Percentiles rank a stretch among this genome's conserved stretches.
Evolutionary conservation across 2,888 invertebrate species (phyloP).

Genomic region (Ptilodon capucinus): DNA sequence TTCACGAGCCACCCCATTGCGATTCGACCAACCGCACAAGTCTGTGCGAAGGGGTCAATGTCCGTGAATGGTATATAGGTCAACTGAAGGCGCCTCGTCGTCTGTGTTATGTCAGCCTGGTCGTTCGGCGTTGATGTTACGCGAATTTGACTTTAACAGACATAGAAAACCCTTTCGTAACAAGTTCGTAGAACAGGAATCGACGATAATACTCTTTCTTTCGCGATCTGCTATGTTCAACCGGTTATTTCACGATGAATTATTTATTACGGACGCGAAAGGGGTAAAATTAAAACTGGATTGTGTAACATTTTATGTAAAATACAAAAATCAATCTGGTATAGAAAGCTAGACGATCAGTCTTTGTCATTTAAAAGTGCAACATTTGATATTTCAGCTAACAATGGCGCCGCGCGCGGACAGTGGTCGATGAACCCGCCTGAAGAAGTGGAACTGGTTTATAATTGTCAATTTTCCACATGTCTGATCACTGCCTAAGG

Average conservation of each 20-base stretch:
- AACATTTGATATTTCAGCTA: conserved; percentile 44
- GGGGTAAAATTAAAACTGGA: conserved; percentile 53
- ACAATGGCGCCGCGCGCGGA: conserved; percentile 29
- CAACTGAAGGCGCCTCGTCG: conserved; percentile 74
- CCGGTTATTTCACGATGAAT: conserved; percentile 60
- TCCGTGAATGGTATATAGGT: conserved; percentile 74
- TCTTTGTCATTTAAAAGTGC: conserved; percentile 41
- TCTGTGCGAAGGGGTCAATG: conserved; percentile 68
- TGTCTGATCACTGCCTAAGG: conserved; percentile 48
- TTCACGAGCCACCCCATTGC: conserved; percentile 49
- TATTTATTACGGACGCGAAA: conserved; percentile 47
- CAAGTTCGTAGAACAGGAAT: conserved; percentile 51
- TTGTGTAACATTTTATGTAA: conserved; percentile 45
- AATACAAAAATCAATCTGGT: conserved; percentile 38
- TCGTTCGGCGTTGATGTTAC: conserved; percentile 37
- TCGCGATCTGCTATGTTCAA: conserved; percentile 37
- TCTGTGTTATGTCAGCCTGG: conserved; percentile 70
- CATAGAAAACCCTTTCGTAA: conserved; percentile 48
- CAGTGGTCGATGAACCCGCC: conserved; percentile 38
- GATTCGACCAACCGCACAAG: conserved; percentile 50
- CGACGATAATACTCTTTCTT: conserved; percentile 42
- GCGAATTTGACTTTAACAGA: conserved; percentile 49
- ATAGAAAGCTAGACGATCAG: conserved; percentile 48
- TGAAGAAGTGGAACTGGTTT: conserved; percentile 32
- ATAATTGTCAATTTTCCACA: conserved; percentile 34